Evolutionary conservation across 2,797 vertebrate genomes (phyloP).

Genomic region (Myotis daubentonii): DNA sequence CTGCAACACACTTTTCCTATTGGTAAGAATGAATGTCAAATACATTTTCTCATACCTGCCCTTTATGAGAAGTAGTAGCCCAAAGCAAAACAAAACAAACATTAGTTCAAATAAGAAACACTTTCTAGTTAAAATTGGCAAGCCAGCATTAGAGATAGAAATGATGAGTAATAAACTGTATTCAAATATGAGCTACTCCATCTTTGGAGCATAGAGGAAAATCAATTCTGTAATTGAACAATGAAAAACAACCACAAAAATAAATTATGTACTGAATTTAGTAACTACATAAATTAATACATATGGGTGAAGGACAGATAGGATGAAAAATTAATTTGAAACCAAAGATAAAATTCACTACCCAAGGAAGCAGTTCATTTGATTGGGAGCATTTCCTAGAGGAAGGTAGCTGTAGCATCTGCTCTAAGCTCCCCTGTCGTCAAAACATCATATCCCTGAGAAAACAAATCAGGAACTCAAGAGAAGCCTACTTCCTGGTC

Average conservation of each 20-base stretch:
- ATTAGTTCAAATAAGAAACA: neutral
- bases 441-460: neutral
- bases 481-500: neutral
- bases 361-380: neutral
- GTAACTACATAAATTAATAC: neutral
- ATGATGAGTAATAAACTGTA: neutral
- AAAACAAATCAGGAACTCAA: neutral
- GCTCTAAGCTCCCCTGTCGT: neutral
- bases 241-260: constrained; percentile 7
- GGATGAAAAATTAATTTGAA: constrained; percentile 14
- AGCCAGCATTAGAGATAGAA: neutral
- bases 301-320: neutral
- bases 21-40: neutral
- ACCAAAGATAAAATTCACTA: neutral
- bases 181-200: neutral
- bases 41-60: neutral
- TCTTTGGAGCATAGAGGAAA: constrained; percentile 15
- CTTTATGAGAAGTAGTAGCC: neutral
- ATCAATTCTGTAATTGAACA: neutral
- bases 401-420: neutral
- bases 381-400: neutral
- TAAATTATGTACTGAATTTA: neutral
- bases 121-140: constrained; percentile 23
- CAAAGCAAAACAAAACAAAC: constrained; percentile 21
- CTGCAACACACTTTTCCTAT: neutral